Conservation (phyloP, 2,797 vertebrate species). For the Xerus rutilus region DNA sequence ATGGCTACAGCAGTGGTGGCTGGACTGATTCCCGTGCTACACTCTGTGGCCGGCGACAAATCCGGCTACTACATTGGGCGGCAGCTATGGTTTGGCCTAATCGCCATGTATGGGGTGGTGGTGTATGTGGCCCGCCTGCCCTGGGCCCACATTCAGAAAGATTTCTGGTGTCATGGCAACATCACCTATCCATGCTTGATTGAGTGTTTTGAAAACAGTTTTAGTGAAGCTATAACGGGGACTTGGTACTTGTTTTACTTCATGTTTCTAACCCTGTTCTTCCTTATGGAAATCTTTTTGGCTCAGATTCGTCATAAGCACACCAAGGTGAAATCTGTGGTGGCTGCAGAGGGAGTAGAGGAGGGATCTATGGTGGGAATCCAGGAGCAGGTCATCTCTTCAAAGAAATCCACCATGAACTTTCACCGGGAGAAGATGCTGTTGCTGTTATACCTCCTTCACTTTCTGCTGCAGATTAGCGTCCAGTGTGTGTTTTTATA, state of each 20-base stretch:
- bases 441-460: slow-evolving; percentile 75
- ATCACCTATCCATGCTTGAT: background rate
- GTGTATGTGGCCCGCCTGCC: background rate
- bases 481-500: slow-evolving; percentile 72
- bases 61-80: background rate
- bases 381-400: slow-evolving; percentile 14
- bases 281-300: slow-evolving; percentile 68
- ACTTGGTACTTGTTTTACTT: slow-evolving; percentile 61
- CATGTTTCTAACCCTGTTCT: slow-evolving; percentile 61
- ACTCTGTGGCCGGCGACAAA: slow-evolving; percentile 16
- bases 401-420: slow-evolving; percentile 56
- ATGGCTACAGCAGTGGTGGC: background rate
- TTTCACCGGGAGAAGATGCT: slow-evolving; percentile 75
- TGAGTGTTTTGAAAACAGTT: background rate
- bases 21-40: slow-evolving; percentile 13
- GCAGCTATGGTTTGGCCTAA: slow-evolving; percentile 65
- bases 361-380: background rate
- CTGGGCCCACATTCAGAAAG: background rate
- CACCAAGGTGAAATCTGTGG: slow-evolving; percentile 42
- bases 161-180: slow-evolving; percentile 45
- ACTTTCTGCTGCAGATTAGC: slow-evolving; percentile 71
- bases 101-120: background rate
- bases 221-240: background rate
- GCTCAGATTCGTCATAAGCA: slow-evolving; percentile 61
- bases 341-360: background rate